A percentile compares a stretch with the other conserved stretches of the same genome.
Evolutionary conservation across 2,888 invertebrate genomes (phyloP).

Genomic region (Dryobotodes eremita): DNA sequence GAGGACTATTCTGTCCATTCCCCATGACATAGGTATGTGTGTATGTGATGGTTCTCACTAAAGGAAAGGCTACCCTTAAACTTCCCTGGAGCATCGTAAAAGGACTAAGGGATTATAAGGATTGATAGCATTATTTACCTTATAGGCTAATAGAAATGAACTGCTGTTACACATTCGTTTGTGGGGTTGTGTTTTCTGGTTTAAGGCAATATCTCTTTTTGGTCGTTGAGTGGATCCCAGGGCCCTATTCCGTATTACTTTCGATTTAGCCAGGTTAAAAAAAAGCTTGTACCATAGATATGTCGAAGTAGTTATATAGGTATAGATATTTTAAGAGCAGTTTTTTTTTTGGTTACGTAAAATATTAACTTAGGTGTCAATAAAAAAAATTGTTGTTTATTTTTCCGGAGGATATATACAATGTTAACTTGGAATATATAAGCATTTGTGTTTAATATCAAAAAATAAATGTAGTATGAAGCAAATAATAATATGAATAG

Average conservation of each 20-base stretch:
- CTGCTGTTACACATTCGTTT: constrained; percentile 36
- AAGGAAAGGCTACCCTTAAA: not conserved
- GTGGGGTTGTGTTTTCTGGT: constrained; percentile 5
- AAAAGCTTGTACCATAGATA: not conserved
- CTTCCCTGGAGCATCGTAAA: constrained; percentile 36
- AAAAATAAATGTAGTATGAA: not conserved
- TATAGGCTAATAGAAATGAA: constrained; percentile 44
- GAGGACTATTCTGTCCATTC: not conserved
- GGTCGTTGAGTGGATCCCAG: constrained; percentile 6
- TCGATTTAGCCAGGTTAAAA: not conserved
- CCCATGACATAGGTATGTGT: not conserved
- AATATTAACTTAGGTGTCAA: too few relatives aligned
- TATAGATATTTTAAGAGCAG: not conserved
- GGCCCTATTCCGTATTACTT: constrained; percentile 14
- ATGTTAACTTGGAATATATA: not conserved
- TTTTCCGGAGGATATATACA: not conserved
- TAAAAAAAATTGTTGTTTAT: too few relatives aligned
- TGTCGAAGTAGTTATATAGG: not conserved
- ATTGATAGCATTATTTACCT: constrained; percentile 51
- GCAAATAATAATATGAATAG: not conserved
- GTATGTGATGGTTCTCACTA: not conserved
- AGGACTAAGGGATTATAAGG: constrained; percentile 37
- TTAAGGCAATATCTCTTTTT: constrained; percentile 22
- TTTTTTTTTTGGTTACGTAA: too few relatives aligned
- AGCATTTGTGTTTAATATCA: not conserved